Percentiles rank a stretch among this genome's conserved stretches.
Evolutionary conservation across 1,140 invertebrate genomes (phyloP).

Genomic region (Eubasilissa regina): DNA sequence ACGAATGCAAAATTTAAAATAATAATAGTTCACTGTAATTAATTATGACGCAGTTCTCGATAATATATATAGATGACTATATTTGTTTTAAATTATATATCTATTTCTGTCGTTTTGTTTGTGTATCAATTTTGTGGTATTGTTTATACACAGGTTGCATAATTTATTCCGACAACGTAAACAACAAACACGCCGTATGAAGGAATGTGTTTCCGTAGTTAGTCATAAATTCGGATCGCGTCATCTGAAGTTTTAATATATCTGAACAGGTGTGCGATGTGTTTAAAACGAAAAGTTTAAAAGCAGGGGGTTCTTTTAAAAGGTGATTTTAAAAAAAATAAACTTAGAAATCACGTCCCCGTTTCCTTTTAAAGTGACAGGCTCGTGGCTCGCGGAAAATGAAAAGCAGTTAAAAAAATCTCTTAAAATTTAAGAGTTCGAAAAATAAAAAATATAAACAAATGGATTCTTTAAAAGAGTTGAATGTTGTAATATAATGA

Average conservation of each 20-base stretch:
- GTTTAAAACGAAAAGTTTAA: neutral
- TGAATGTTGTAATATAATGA: neutral
- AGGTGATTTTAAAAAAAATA: neutral
- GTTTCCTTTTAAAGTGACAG: no score
- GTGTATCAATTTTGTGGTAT: no score
- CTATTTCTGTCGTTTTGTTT: no score
- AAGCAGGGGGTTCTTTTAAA: neutral
- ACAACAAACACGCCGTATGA: conserved; percentile 13
- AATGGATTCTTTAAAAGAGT: neutral
- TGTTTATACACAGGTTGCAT: neutral
- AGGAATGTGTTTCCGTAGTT: conserved; percentile 19
- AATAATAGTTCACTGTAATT: no score
- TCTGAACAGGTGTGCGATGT: no score
- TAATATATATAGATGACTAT: no score
- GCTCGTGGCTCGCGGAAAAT: no score
- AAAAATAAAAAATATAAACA: neutral
- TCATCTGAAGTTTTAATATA: neutral
- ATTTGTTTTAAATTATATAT: no score
- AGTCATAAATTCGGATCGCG: conserved; percentile 7
- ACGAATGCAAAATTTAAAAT: no score
- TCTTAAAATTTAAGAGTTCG: neutral
- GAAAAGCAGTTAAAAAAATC: neutral
- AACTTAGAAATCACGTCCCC: neutral
- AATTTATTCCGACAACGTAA: conserved; percentile 6
- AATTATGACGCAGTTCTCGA: no score